Conservation (phyloP, 1,140 invertebrate genomes). For the Megalopta genalis region DNA sequence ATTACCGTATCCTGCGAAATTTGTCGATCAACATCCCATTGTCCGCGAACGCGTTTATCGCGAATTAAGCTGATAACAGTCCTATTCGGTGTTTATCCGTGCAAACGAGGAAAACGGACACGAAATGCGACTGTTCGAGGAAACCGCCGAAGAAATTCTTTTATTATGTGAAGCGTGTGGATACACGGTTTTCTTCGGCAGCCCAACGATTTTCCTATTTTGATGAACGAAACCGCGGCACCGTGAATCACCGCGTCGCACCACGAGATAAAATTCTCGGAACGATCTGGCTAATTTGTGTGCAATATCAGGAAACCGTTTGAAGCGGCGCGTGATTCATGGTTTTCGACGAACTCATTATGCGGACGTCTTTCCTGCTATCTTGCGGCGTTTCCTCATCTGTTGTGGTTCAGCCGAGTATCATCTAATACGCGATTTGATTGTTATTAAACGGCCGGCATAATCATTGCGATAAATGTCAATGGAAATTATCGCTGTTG, state of each 20-base stretch:
- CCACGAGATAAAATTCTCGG: slow-evolving; percentile 17
- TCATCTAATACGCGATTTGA: too few relatives aligned
- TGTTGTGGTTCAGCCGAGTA: too few relatives aligned
- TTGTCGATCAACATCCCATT: too few relatives aligned
- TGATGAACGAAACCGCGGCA: background rate
- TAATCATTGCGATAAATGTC: too few relatives aligned
- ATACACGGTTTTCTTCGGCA: too few relatives aligned
- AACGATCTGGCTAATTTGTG: slow-evolving; percentile 45
- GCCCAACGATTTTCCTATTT: background rate
- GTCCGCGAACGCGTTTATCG: background rate
- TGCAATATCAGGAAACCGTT: slow-evolving; percentile 44
- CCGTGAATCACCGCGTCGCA: background rate
- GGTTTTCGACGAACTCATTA: background rate
- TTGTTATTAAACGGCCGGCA: too few relatives aligned
- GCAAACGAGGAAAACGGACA: too few relatives aligned
- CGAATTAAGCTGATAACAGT: background rate
- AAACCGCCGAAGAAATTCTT: too few relatives aligned
- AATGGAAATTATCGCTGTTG: too few relatives aligned
- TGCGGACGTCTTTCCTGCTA: background rate
- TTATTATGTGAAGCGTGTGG: too few relatives aligned
- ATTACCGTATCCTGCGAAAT: too few relatives aligned
- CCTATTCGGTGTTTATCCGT: background rate
- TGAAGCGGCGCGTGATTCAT: slow-evolving; percentile 43
- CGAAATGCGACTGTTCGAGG: too few relatives aligned
- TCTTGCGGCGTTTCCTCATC: background rate